Base-by-base conservation (phyloP, 2,888 invertebrate species). In the Sceliomorpha sp. region DNA sequence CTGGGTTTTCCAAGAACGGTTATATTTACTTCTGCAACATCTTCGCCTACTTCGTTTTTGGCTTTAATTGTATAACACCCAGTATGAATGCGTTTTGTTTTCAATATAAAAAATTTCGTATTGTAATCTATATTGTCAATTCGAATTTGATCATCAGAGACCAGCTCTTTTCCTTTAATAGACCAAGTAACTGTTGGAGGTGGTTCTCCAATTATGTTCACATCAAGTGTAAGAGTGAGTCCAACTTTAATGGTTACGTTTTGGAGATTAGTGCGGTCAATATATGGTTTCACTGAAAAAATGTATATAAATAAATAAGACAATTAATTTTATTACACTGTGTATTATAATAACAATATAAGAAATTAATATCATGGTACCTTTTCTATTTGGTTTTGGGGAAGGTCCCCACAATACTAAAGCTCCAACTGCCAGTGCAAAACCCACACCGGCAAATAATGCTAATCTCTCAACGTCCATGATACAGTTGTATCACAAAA, bases 251-350 rank as follows among this genome's bases (percentile, higher is more conserved):
- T 94, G 1, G 92, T 92, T 1, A 96, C 88, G n/a, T 93, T 92
- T 80, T 95, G 94, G 45, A 98, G 89, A 88, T 96, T 96, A 10
- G 95, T 95, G 73, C 97, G 93, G 87, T 98, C 97, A 87, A 98
- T 98, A 82, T 94, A 92, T 59, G 98, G 98, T 90, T 97, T 97
- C 87, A 98, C 97, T 97, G n/a, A n/a, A n/a, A n/a, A n/a, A n/a
- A n/a, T n/a, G n/a, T n/a, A n/a, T n/a, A n/a, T n/a, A n/a, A n/a
- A n/a, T n/a, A n/a, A n/a, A n/a, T n/a, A n/a, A n/a, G n/a, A n/a
- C n/a, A n/a, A n/a, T n/a, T n/a, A n/a, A n/a, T n/a, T n/a, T n/a
- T n/a, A n/a, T n/a, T n/a, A n/a, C n/a, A n/a, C n/a, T n/a, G n/a
- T n/a, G n/a, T n/a, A n/a, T n/a, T n/a, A n/a, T n/a, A n/a, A n/a